Evolutionary conservation across 2,797 vertebrate genomes (phyloP), one percentile per base, ranked within the genome.

Genomic region (Salmo trutta): DNA sequence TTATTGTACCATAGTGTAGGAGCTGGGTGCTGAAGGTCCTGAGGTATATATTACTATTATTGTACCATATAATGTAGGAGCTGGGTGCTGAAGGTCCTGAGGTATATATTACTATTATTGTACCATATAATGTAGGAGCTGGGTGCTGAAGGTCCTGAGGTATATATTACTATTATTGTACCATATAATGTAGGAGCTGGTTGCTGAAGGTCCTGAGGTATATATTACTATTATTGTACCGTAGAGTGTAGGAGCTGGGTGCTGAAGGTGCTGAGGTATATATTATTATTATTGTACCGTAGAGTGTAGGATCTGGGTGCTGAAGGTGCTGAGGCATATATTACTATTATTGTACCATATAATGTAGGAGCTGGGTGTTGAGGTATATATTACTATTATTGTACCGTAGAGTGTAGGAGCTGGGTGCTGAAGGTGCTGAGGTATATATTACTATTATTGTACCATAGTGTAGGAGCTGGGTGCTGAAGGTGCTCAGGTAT

Each of bases 231-330:
- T 64, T 2, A 10, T 17, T 84, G 69, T 95, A 47, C 41, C 8
- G 0, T 47, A 47, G 0, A 47, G 0, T 47, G 41, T 47, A 47
- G 41, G 10, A 47, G 33, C 33, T 6, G 5, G 0, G 29, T 31
- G 29, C 29, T 31, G 29, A 31, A 31, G 1, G 33, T 47, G 10
- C 41, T 47, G 41, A 47, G 41, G 31, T 5, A 2, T 47, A 41
- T 47, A 47, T 47, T 12, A 33, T 4, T 33, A 33, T 33, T 33
- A 33, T 33, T 33, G 41, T 47, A 99, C 98, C 88, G 93, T 77
- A 64, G 96, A 97, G 77, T 94, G 95, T 41, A 98, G 86, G 52
- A 99, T 95, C 0, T 96, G 97, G 0, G 96, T 97, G 27, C 93
- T 47, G 8, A 12, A 31, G 31, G 31, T 31, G 31, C 4, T 33